Conservation (phyloP, 2,113 vertebrate species). For the Oncorhynchus masou region DNA sequence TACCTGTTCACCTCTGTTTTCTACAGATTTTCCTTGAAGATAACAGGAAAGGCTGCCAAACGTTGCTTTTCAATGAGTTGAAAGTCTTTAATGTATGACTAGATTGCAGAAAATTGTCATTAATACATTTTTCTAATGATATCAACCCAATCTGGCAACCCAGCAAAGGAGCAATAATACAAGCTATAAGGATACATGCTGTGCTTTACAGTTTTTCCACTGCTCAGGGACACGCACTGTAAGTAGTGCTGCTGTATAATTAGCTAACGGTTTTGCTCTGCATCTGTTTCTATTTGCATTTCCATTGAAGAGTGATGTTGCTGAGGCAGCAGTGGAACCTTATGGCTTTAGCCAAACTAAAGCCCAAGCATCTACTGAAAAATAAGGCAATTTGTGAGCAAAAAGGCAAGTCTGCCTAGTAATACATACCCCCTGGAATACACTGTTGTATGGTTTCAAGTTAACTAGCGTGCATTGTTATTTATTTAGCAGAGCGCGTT, state of each 20-base stretch:
- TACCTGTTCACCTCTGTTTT: background rate
- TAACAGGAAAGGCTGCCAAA: constrained; percentile 42
- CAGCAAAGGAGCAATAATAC: constrained; percentile 38
- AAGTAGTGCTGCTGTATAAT: constrained; percentile 62
- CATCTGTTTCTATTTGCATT: constrained; percentile 77
- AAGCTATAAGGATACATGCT: constrained; percentile 49
- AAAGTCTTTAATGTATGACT: constrained; percentile 27
- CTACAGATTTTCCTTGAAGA: constrained; percentile 26
- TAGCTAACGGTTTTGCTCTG: constrained; percentile 72
- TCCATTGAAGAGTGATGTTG: constrained; percentile 66
- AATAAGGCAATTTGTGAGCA: constrained; percentile 80
- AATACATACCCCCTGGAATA: background rate
- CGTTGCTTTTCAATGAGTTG: constrained; percentile 36
- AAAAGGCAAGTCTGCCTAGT: constrained; percentile 64
- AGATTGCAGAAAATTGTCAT: constrained; percentile 15
- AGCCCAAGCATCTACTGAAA: constrained; percentile 59
- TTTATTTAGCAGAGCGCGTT: constrained; percentile 59
- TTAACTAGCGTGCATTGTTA: constrained; percentile 56
- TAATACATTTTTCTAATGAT: constrained; percentile 58
- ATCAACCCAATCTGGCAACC: constrained; percentile 34
- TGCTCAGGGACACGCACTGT: constrained; percentile 67
- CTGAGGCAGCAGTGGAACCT: constrained; percentile 66
- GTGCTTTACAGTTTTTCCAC: constrained; percentile 55
- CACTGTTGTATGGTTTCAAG: constrained; percentile 34
- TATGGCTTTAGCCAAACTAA: constrained; percentile 62